Percentiles rank a stretch among this genome's conserved stretches.
phyloP scores from a whole-genome alignment of 2,113 vertebrate species.

The Callipepla californica region DNA sequence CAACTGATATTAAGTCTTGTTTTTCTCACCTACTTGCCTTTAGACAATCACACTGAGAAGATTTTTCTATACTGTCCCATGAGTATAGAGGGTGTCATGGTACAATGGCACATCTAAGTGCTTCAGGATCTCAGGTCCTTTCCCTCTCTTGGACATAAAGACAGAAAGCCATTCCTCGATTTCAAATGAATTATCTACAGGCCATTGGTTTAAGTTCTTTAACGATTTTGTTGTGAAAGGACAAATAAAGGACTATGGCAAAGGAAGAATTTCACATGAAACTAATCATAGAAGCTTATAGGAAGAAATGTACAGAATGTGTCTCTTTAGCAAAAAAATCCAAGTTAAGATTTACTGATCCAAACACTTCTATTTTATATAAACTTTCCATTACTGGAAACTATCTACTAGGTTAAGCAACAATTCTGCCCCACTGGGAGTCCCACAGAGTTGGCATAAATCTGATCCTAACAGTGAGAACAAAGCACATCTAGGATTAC shows the following conservation, averaged over 20 bases:
- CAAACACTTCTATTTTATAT: neutral
- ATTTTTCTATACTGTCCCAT: neutral
- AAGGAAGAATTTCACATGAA: constrained; percentile 20
- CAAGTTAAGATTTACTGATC: neutral
- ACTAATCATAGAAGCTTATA: neutral
- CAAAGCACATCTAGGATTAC: neutral
- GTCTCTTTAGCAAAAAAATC: neutral
- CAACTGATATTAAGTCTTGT: constrained; percentile 56
- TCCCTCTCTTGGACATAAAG: constrained; percentile 31
- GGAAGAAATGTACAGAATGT: neutral
- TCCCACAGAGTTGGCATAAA: neutral
- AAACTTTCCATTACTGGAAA: neutral
- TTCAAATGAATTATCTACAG: neutral
- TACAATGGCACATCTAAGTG: constrained; percentile 33
- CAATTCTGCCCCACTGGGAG: neutral
- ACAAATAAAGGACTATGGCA: neutral
- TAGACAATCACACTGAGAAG: constrained; percentile 39
- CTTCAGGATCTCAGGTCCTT: neutral
- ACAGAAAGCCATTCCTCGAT: neutral
- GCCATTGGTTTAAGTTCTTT: neutral
- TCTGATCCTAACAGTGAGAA: neutral
- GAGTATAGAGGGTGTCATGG: constrained; percentile 31
- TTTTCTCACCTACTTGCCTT: constrained; percentile 50
- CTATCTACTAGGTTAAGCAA: neutral
- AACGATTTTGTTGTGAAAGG: neutral